Percentiles rank a stretch among this genome's conserved stretches.
phyloP scores from a whole-genome alignment of 92 coral and sea anemone genomes.

The Isaurus tuberculatus region DNA sequence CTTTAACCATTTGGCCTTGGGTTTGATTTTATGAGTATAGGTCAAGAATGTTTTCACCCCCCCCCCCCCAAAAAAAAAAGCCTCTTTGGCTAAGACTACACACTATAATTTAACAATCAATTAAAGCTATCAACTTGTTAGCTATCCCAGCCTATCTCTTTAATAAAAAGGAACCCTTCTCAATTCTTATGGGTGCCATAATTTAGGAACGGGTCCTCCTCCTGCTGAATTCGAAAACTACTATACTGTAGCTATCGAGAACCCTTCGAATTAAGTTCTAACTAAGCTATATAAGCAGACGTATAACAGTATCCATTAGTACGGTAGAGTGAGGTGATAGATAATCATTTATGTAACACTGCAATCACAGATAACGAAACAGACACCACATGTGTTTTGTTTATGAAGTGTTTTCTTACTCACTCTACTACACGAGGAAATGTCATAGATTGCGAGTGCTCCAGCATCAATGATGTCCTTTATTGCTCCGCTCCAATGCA shows the following conservation, averaged over 20 bases:
- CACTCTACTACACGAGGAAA: constrained; percentile 74
- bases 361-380: neutral
- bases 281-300: neutral
- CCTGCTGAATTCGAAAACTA: too few relatives aligned
- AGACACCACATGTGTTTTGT: neutral
- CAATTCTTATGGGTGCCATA: too few relatives aligned
- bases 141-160: too few relatives aligned
- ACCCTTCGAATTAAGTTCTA: neutral
- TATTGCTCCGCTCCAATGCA: constrained; percentile 94
- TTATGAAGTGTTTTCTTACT: neutral
- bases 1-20: too few relatives aligned
- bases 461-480: constrained; percentile 87
- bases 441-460: constrained; percentile 79
- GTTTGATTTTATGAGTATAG: too few relatives aligned
- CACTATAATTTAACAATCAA: too few relatives aligned
- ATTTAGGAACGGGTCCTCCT: too few relatives aligned
- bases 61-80: too few relatives aligned
- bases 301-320: neutral
- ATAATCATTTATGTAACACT: neutral
- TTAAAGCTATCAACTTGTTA: too few relatives aligned
- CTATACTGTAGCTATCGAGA: neutral
- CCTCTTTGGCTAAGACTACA: too few relatives aligned
- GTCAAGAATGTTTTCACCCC: too few relatives aligned
- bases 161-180: too few relatives aligned
- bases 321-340: neutral